Percentiles rank a stretch among this genome's conserved stretches.
phyloP scores from a whole-genome alignment of 2,797 vertebrate genomes.

The Sebastes minor region DNA sequence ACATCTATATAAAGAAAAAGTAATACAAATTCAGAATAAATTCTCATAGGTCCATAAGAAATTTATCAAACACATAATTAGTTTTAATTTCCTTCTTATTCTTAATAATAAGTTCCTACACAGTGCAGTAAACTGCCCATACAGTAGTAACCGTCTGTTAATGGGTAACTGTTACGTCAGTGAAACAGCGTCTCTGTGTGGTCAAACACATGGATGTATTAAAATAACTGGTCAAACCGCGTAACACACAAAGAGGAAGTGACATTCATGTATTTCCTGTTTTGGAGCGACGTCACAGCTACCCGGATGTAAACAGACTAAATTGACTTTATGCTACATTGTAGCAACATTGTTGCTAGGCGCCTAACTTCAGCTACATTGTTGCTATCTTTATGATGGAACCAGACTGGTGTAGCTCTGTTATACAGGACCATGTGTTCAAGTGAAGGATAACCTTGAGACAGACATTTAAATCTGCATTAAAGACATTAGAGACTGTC shows the following conservation, averaged over 20 bases:
- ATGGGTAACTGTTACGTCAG: not conserved
- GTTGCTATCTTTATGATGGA: not conserved
- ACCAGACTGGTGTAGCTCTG: not conserved
- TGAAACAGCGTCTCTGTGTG: slow-evolving; percentile 48
- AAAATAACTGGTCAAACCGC: slow-evolving; percentile 2
- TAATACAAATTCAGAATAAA: too few relatives aligned
- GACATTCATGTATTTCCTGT: slow-evolving; percentile 40
- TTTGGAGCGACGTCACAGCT: not conserved
- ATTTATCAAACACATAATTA: too few relatives aligned
- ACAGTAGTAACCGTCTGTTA: too few relatives aligned
- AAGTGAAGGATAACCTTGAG: not conserved
- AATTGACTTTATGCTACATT: not conserved
- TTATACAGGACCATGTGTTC: not conserved
- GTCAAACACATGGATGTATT: not conserved
- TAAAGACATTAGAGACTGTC: not conserved
- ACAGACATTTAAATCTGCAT: not conserved
- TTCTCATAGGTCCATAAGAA: too few relatives aligned
- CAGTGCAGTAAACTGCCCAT: too few relatives aligned
- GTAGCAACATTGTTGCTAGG: too few relatives aligned
- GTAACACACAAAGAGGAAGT: slow-evolving; percentile 17
- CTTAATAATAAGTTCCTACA: fast-evolving
- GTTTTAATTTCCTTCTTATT: too few relatives aligned
- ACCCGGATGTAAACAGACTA: not conserved
- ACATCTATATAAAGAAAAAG: too few relatives aligned
- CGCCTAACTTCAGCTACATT: too few relatives aligned